Evolutionary conservation across 2,113 vertebrate species (phyloP).

Genomic region (Gulo gulo): DNA sequence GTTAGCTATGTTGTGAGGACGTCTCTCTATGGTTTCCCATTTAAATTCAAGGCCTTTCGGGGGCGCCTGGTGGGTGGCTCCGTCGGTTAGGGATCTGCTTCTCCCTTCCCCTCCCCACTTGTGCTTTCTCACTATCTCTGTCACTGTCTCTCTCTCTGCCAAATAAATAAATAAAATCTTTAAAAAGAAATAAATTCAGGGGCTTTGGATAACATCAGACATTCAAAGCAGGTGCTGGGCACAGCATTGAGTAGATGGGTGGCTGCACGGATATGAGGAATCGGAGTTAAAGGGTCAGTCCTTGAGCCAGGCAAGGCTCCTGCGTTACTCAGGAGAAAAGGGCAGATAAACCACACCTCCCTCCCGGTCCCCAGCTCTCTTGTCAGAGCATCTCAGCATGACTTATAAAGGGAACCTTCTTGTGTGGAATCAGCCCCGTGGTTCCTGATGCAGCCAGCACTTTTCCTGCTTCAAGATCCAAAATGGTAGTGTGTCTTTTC

Average conservation of each 20-base stretch:
- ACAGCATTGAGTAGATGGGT: background rate
- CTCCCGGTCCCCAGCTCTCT: background rate
- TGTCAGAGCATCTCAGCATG: background rate
- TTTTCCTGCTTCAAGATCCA: background rate
- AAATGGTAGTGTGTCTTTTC: background rate
- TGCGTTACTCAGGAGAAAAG: background rate
- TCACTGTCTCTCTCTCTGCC: background rate
- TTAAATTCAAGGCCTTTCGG: background rate
- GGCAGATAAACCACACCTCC: rapidly evolving
- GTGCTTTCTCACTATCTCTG: background rate
- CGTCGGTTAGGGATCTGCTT: background rate
- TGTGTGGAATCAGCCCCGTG: background rate
- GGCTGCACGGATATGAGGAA: background rate
- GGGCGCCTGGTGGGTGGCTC: background rate
- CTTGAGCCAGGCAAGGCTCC: rapidly evolving
- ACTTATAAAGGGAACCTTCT: background rate
- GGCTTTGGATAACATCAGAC: background rate
- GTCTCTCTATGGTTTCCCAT: background rate
- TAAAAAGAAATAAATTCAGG: background rate
- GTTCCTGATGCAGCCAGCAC: background rate
- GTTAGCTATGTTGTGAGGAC: background rate
- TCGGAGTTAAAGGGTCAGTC: background rate
- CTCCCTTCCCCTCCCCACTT: background rate
- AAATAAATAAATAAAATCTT: background rate
- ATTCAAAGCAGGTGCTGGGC: background rate